Conservation (phyloP, 2,888 invertebrate species). For the Yponomeuta cagnagella region DNA sequence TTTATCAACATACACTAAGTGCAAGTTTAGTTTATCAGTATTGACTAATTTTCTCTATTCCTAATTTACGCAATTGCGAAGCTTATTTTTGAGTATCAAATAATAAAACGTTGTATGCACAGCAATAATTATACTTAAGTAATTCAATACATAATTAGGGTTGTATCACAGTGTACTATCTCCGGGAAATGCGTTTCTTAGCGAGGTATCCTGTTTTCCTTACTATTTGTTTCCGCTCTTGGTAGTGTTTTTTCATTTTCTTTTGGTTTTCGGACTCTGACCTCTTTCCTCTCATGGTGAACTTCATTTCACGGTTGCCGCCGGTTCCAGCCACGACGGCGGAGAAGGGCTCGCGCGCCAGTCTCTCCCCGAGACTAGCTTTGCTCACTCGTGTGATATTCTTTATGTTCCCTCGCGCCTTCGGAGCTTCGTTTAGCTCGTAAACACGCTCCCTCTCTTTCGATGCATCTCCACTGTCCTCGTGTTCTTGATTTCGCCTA, state of each 20-base stretch:
- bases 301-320: slow-evolving; percentile 89
- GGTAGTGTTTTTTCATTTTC: slow-evolving; percentile 79
- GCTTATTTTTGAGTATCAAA: neutral
- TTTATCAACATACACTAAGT: neutral
- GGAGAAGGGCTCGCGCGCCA: slow-evolving; percentile 75
- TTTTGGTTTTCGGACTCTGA: slow-evolving; percentile 72
- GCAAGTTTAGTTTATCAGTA: neutral
- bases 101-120: neutral
- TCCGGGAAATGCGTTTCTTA: slow-evolving; percentile 31
- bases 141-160: neutral
- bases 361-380: slow-evolving; percentile 82
- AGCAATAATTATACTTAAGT: neutral
- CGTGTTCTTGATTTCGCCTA: slow-evolving; percentile 52
- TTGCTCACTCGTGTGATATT: slow-evolving; percentile 73
- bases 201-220: slow-evolving; percentile 58
- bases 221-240: slow-evolving; percentile 81
- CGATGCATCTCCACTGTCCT: slow-evolving; percentile 33
- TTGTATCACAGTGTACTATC: neutral
- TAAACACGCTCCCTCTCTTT: slow-evolving; percentile 35
- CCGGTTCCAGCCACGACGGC: slow-evolving; percentile 69
- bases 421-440: slow-evolving; percentile 69
- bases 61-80: neutral
- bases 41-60: neutral
- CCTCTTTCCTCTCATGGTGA: slow-evolving; percentile 77
- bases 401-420: slow-evolving; percentile 55